phyloP scores from a whole-genome alignment of 2,797 vertebrate genomes.

The Sebastes umbrosus region DNA sequence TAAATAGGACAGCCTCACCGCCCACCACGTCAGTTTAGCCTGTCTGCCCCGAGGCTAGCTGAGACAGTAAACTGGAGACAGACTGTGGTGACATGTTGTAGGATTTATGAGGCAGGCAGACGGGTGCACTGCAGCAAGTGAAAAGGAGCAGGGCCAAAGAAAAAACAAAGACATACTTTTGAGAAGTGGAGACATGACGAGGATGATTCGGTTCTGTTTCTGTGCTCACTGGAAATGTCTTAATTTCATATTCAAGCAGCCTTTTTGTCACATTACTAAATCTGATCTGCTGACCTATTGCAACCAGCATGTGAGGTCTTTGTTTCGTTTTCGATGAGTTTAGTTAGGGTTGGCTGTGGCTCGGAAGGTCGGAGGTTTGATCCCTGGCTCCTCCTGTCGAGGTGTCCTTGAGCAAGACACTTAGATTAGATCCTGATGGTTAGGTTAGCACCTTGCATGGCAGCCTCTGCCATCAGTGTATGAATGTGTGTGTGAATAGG shows the following conservation, averaged over 20 bases:
- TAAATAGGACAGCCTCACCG: conserved; percentile 33
- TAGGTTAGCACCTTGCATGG: too few relatives aligned
- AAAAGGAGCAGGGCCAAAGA: conserved; percentile 20
- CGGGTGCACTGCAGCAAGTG: conserved; percentile 10
- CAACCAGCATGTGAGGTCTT: neutral
- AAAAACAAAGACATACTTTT: conserved; percentile 14
- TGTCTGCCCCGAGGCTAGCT: conserved; percentile 32
- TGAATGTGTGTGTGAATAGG: too few relatives aligned
- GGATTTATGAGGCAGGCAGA: conserved; percentile 38
- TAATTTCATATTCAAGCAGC: neutral
- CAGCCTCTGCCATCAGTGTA: too few relatives aligned
- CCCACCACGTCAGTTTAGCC: conserved; percentile 38
- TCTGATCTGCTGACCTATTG: neutral
- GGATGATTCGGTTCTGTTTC: neutral
- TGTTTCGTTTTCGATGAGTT: neutral
- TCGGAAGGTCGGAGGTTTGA: too few relatives aligned
- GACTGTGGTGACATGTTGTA: conserved; percentile 46
- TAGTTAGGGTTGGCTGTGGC: too few relatives aligned
- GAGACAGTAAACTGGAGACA: conserved; percentile 44
- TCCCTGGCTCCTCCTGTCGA: too few relatives aligned
- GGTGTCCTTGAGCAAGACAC: too few relatives aligned
- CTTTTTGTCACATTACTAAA: neutral
- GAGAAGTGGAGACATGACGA: neutral
- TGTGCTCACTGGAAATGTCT: neutral
- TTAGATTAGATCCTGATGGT: too few relatives aligned